A percentile compares a stretch with the other conserved stretches of the same genome.
These are phyloP conservation scores for Teinopalpus imperialis DNA, from an alignment of 2,888 invertebrate genomes.

Conservation along the genomic window DNA sequence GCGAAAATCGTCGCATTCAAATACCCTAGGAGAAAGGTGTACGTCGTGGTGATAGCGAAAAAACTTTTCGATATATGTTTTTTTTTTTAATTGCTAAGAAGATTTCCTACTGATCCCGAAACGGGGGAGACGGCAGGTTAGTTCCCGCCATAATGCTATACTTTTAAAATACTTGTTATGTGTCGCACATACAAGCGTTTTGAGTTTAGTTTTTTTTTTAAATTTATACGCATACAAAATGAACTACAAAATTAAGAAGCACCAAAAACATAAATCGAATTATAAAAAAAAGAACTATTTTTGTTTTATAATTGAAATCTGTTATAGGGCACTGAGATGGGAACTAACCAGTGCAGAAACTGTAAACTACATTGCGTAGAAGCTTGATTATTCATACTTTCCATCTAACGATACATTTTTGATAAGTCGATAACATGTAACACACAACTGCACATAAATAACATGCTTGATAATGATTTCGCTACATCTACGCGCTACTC, in stretches of 20 bases:
- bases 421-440: conserved; percentile 69
- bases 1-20: conserved; percentile 59
- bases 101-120: conserved; percentile 44
- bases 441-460: conserved; percentile 67
- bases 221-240: too few species aligned
- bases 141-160: conserved; percentile 17
- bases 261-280: too few species aligned
- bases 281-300: too few species aligned
- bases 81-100: conserved; percentile 59
- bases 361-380: conserved; percentile 59
- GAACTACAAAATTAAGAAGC: too few species aligned
- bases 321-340: too few species aligned
- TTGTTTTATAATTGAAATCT: too few species aligned
- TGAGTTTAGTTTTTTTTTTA: too few species aligned
- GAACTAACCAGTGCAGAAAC: conserved; percentile 42
- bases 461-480: conserved; percentile 64
- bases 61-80: conserved; percentile 64
- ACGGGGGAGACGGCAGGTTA: conserved; percentile 16
- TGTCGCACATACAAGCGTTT: too few species aligned
- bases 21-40: conserved; percentile 50
- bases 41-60: conserved; percentile 66
- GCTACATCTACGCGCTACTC: conserved; percentile 71
- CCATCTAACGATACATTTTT: conserved; percentile 73
- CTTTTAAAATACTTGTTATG: too few species aligned
- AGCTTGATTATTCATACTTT: conserved; percentile 53